Conservation (phyloP, 1,140 invertebrate species). For the Nephila pilipes region DNA sequence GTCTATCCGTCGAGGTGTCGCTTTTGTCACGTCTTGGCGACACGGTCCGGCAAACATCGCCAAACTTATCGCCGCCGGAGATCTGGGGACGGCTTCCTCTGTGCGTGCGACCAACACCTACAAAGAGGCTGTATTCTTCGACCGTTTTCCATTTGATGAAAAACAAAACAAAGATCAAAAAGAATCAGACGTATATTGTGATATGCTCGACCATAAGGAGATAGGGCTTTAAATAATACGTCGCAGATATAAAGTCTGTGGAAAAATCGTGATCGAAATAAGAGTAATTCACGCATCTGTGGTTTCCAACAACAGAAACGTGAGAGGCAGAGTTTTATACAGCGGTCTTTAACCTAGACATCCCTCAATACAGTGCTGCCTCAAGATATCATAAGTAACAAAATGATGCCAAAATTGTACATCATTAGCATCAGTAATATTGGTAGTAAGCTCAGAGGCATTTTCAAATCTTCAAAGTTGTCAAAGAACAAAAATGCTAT, state of each 20-base stretch:
- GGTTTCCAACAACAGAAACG: slow-evolving; percentile 16
- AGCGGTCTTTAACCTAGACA: slow-evolving; percentile 24
- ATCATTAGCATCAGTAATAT: background rate
- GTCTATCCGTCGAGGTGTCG: slow-evolving; percentile 24
- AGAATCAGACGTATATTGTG: slow-evolving; percentile 48
- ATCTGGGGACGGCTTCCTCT: slow-evolving; percentile 44
- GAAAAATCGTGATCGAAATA: slow-evolving; percentile 28
- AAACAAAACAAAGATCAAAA: slow-evolving; percentile 42
- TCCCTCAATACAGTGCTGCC: background rate
- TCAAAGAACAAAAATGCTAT: too few species aligned
- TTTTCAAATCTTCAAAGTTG: too few species aligned
- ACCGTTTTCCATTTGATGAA: slow-evolving; percentile 14
- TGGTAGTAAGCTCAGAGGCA: background rate
- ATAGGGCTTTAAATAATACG: slow-evolving; percentile 36
- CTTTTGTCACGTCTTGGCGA: slow-evolving; percentile 65
- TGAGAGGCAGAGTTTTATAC: background rate
- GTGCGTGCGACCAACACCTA: slow-evolving; percentile 62
- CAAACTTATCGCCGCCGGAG: slow-evolving; percentile 35
- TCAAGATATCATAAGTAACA: background rate
- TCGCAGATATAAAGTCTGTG: slow-evolving; percentile 18
- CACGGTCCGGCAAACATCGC: slow-evolving; percentile 56
- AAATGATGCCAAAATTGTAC: background rate
- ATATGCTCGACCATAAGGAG: slow-evolving; percentile 31
- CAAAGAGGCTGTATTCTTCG: background rate
- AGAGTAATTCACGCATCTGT: slow-evolving; percentile 42